Evolutionary conservation across 2,113 vertebrate species (phyloP).

Genomic region (Empidonax alnorum): DNA sequence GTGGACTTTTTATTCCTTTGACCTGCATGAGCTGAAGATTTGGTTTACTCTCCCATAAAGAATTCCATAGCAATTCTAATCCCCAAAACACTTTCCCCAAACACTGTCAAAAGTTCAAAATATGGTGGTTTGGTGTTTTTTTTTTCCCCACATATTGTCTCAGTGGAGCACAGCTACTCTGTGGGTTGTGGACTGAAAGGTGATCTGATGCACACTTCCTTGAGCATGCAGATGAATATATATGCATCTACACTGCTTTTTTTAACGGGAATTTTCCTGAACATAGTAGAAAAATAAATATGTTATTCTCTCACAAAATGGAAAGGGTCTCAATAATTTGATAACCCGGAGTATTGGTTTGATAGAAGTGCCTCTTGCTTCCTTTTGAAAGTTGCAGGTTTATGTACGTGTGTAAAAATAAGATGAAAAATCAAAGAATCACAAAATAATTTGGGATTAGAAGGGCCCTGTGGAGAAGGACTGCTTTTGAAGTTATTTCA

Average conservation of each 20-base stretch:
- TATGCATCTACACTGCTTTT: not conserved
- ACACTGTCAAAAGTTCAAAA: not conserved
- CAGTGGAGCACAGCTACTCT: conserved; percentile 6
- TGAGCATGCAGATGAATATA: not conserved
- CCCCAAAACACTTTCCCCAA: not conserved
- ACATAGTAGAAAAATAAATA: not conserved
- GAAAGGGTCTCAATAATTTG: not conserved
- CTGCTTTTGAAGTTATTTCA: not conserved
- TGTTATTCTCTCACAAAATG: not conserved
- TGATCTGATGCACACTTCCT: not conserved
- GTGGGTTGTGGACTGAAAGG: not conserved
- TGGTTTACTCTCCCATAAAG: not conserved
- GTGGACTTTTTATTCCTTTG: not conserved
- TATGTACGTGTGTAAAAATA: not conserved
- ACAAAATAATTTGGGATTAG: not conserved
- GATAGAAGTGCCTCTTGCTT: not conserved
- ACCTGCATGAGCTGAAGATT: not conserved
- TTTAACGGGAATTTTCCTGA: not conserved
- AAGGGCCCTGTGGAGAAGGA: not conserved
- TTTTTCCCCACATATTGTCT: not conserved
- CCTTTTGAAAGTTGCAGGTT: not conserved
- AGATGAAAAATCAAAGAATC: not conserved
- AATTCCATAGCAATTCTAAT: not conserved
- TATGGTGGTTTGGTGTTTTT: no score
- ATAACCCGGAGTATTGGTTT: not conserved